A percentile compares a stretch with the other conserved stretches of the same genome.
These are phyloP conservation scores for Saturnia japonica DNA, from an alignment of 2,888 invertebrate species.

Conservation along the genomic window DNA sequence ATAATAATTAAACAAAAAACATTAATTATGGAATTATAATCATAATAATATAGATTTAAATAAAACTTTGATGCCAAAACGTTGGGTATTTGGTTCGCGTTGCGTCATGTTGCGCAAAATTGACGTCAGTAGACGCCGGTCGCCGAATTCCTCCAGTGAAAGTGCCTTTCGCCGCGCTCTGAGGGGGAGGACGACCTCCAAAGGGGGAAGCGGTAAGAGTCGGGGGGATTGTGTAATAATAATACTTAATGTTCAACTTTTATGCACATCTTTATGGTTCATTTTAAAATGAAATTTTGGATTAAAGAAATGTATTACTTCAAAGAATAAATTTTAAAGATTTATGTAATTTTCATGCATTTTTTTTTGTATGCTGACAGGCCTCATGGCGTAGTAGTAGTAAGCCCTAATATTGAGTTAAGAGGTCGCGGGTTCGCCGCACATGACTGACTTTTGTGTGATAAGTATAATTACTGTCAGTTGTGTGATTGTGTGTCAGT, in stretches of 20 bases:
- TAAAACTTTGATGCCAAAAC: slow-evolving; percentile 23
- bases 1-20: too few relatives aligned
- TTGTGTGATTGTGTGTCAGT: too few relatives aligned
- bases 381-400: too few relatives aligned
- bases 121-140: slow-evolving; percentile 62
- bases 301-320: neutral
- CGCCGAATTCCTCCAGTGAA: slow-evolving; percentile 76
- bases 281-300: neutral
- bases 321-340: too few relatives aligned
- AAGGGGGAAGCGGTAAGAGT: slow-evolving; percentile 37
- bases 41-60: neutral
- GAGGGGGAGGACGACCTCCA: slow-evolving; percentile 61
- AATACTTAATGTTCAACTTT: slow-evolving; percentile 42
- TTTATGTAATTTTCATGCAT: too few relatives aligned
- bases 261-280: slow-evolving; percentile 19
- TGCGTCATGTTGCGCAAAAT: slow-evolving; percentile 76
- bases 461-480: too few relatives aligned
- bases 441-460: too few relatives aligned
- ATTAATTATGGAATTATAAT: neutral
- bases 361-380: too few relatives aligned
- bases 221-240: slow-evolving; percentile 49
- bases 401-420: too few relatives aligned
- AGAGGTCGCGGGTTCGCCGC: too few relatives aligned
- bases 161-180: slow-evolving; percentile 69
- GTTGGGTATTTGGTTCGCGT: slow-evolving; percentile 45